Percentiles rank a stretch among this genome's conserved stretches.
Conservation (phyloP, 1,140 invertebrate species). For the Belonocnema kinseyi region DNA sequence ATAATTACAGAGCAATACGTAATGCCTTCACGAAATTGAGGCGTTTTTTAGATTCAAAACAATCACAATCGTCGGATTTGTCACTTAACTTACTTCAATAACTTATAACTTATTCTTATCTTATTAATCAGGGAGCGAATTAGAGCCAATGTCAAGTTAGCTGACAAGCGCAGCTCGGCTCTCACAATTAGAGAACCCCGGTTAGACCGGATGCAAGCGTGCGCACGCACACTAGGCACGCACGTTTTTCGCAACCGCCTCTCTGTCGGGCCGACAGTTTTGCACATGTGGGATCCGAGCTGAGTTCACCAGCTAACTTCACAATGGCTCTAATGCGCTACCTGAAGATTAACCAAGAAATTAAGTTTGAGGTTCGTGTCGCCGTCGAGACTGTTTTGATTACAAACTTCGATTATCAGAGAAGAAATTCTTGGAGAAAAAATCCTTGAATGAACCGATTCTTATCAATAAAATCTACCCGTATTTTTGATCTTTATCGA, state of each 20-base stretch:
- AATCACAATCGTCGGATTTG: not conserved
- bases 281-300: too few species aligned
- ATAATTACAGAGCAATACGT: constrained; percentile 49
- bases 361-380: not conserved
- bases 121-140: not conserved
- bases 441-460: not conserved
- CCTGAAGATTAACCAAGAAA: not conserved
- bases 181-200: too few species aligned
- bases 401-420: not conserved
- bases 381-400: constrained; percentile 7
- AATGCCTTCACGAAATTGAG: constrained; percentile 39
- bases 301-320: too few species aligned
- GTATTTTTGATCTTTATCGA: constrained; percentile 15
- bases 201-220: too few species aligned
- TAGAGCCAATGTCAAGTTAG: too few species aligned
- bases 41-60: not conserved
- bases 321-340: too few species aligned
- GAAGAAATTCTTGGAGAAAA: not conserved
- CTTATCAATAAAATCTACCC: constrained; percentile 18
- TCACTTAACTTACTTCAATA: too few species aligned
- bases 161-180: too few species aligned
- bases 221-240: too few species aligned
- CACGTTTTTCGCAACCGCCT: too few species aligned
- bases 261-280: too few species aligned
- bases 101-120: constrained; percentile 19